Evolutionary conservation across 2,888 invertebrate species (phyloP), one percentile per base, ranked within the genome.

Genomic region (Oscheius sp.): DNA sequence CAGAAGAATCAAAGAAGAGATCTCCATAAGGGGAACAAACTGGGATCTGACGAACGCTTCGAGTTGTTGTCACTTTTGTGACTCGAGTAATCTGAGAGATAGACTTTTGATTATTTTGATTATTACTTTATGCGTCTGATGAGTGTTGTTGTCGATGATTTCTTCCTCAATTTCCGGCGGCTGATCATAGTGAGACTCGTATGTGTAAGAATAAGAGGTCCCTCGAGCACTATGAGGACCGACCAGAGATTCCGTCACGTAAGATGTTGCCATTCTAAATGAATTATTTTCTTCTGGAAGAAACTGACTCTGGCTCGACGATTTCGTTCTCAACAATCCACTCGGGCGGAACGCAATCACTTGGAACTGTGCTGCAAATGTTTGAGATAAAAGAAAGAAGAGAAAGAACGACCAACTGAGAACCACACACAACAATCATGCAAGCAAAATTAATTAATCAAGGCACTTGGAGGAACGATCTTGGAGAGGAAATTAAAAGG

Each of bases 41-140:
- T 8, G 85, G 85, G 29, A 86, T 78, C 70, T 86, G 86, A 4
- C 82, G 75, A 3, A 86, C 79, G 20, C 83, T 83, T 25, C 86
- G 72, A 12, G 86, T 86, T 20, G 86, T 86, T 23, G 86, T 86
- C 50, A 86, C 82, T 73, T 86, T 86, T 27, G 86, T 86, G 25
- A 86, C 83, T 25, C 84, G 78, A 15, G 86, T 86, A 33, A 86
- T 83, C 85, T 86, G 61, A 10, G 76, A 29, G 15, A 39, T 5
- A 23, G 17, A 20, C 31, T 0, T 10, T 34, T 27, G 12, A 31
- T 31, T 10, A 5, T 31, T 17, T n/a, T 3, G 8, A 29, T 17
- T 12, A 23, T 42, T 33, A 78, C 76, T 48, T 76, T 79, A 29
- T 75, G 75, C 53, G 74, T 78, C 55, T 79, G 78, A 37, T 77